Base-by-base conservation (phyloP, 2,113 vertebrate species). In the Chaenogobius annularis region DNA sequence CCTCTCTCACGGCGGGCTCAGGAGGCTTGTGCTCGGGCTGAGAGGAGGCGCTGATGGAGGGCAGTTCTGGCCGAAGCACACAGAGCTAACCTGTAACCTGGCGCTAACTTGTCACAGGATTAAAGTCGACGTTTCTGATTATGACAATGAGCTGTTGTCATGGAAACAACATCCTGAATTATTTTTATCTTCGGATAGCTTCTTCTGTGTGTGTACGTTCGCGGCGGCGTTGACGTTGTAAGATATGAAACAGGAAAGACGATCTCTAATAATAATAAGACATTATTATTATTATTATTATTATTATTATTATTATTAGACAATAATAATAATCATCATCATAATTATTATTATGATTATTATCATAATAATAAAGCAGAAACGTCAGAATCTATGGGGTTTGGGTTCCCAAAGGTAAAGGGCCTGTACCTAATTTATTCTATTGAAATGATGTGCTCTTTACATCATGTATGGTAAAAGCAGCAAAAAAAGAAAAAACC, bases 101-200 rank as follows among this genome's bases (percentile, higher is more conserved):
- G 59, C 6, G 12, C 12, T 31, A 15, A 23, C 61, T 61, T 7
- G 23, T 14, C 13, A 14, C 26, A 31, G 58, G 55, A 22, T 58
- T 23, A 58, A 46, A 26, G 52, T 50, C 15, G 47, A 50, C 52
- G n/a, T 20, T 7, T 12, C 52, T 20, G 63, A 46, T 44, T 46
- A 46, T 13, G 43, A 22, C 43, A 44, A 66, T 20, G 48, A n/a
- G 20, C n/a, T 68, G 80, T 80, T 14, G 75, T 77, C 82, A 79
- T 72, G 61, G 70, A 77, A 75, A 82, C 75, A 61, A 17, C 23
- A 61, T 7, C 58, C 13, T 35, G 14, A 31, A 61, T 31, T 61
- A 61, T 61, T 61, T 61, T 61, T 35, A 61, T 61, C 58, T 5
- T 1, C 13, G 2, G 22, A 31, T 26, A 10, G 54, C 54, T 59